A percentile compares a stretch with the other conserved stretches of the same genome.
Evolutionary conservation across 2,113 vertebrate genomes (phyloP).

Genomic region (Panthera leo): DNA sequence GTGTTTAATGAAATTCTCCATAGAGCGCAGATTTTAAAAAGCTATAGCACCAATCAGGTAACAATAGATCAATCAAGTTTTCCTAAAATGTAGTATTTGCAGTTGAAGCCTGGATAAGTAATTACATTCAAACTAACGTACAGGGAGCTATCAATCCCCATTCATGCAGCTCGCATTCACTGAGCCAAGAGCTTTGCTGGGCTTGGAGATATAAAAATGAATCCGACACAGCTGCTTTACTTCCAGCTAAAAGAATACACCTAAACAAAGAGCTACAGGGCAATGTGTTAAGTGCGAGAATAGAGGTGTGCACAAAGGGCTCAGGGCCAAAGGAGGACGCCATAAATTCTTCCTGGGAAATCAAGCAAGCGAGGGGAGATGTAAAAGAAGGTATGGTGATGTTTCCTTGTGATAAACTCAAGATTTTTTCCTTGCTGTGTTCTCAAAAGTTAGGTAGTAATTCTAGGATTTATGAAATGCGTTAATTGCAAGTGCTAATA

Average conservation of each 20-base stretch:
- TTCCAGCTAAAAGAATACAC: slow-evolving; percentile 61
- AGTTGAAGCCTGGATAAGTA: slow-evolving; percentile 47
- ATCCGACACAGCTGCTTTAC: slow-evolving; percentile 59
- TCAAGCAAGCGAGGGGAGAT: slow-evolving; percentile 9
- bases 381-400: neutral
- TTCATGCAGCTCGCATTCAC: slow-evolving; percentile 25
- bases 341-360: slow-evolving; percentile 72
- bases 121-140: slow-evolving; percentile 40
- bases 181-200: slow-evolving; percentile 48
- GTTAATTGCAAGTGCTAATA: neutral
- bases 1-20: slow-evolving; percentile 10
- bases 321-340: slow-evolving; percentile 52
- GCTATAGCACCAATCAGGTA: slow-evolving; percentile 24
- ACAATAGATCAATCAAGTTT: slow-evolving; percentile 47
- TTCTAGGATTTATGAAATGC: slow-evolving; percentile 12
- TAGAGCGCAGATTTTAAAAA: slow-evolving; percentile 32
- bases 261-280: slow-evolving; percentile 66
- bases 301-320: slow-evolving; percentile 63
- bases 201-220: slow-evolving; percentile 67
- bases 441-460: neutral
- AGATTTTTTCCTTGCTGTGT: neutral
- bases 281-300: slow-evolving; percentile 55
- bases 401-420: slow-evolving; percentile 26
- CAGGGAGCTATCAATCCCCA: slow-evolving; percentile 40
- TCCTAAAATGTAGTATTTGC: slow-evolving; percentile 49